Conservation (phyloP, 2,888 invertebrate species). For the Diadegma fenestrale region DNA sequence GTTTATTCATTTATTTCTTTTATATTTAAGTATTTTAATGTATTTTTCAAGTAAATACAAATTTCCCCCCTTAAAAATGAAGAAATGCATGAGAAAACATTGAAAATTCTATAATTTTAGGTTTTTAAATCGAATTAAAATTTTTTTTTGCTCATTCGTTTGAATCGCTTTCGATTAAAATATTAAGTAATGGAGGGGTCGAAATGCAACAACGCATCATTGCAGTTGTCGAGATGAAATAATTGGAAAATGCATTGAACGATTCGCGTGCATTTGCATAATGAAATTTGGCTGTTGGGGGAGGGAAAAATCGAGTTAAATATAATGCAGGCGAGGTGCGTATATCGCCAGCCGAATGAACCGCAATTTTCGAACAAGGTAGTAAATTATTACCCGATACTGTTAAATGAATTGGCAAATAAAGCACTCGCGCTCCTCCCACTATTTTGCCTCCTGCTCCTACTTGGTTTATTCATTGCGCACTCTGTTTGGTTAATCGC, state of each 20-base stretch:
- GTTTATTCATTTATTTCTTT: no score
- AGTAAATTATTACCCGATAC: slow-evolving; percentile 18
- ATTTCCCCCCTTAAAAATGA: no score
- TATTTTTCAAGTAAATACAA: no score
- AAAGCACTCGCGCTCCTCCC: not conserved
- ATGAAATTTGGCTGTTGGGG: not conserved
- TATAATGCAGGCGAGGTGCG: not conserved
- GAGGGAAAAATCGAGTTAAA: not conserved
- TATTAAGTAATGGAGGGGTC: not conserved
- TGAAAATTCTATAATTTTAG: no score
- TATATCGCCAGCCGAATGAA: not conserved
- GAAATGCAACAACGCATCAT: not conserved
- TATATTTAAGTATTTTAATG: no score
- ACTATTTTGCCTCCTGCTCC: not conserved
- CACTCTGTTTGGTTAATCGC: slow-evolving; percentile 44
- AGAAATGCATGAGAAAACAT: no score
- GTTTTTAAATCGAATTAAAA: no score
- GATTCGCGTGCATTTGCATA: not conserved
- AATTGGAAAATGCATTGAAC: not conserved
- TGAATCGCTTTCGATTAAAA: not conserved
- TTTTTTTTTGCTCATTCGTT: not conserved
- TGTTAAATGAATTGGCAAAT: slow-evolving; percentile 6
- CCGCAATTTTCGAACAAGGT: not conserved
- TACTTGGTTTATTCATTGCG: slow-evolving; percentile 34
- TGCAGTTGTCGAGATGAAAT: not conserved